A percentile compares a stretch with the other conserved stretches of the same genome.
Evolutionary conservation across 2,113 vertebrate species (phyloP).

Genomic region (Amphilophus citrinellus): DNA sequence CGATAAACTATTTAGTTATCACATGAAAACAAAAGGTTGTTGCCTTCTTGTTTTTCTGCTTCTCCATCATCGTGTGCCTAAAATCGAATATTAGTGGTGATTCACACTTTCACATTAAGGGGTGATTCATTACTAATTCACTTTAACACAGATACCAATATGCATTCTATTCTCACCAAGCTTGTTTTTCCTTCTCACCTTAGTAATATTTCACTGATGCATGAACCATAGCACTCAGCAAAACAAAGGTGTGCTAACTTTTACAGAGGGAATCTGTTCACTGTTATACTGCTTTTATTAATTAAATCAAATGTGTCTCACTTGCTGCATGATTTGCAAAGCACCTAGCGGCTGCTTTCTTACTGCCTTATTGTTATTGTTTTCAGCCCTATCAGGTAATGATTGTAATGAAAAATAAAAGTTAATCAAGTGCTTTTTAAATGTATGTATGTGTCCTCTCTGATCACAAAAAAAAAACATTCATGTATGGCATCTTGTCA

Average conservation of each 20-base stretch:
- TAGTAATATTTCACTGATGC: not conserved
- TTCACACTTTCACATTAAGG: not conserved
- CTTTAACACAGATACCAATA: not conserved
- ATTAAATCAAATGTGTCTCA: not conserved
- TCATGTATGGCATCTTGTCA: not conserved
- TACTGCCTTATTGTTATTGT: not conserved
- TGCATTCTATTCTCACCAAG: not conserved
- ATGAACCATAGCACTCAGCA: not conserved
- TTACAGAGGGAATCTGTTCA: not conserved
- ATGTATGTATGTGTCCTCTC: not conserved
- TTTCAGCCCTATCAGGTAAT: not conserved
- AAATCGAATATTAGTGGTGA: not conserved
- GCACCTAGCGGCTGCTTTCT: not conserved
- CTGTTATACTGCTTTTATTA: not conserved
- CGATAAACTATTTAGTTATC: constrained; percentile 2
- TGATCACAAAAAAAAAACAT: not conserved
- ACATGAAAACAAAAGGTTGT: not conserved
- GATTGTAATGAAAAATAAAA: not conserved
- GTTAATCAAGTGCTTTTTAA: not conserved
- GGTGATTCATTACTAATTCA: constrained; percentile 7
- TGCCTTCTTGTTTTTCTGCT: not conserved
- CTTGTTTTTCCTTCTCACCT: not conserved
- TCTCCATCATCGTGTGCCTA: not conserved
- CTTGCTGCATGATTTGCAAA: not conserved
- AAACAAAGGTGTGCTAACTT: not conserved